Evolutionary conservation across 2,888 invertebrate genomes (phyloP), one percentile per base, ranked within the genome.

Genomic region (Euzophera pinguis): DNA sequence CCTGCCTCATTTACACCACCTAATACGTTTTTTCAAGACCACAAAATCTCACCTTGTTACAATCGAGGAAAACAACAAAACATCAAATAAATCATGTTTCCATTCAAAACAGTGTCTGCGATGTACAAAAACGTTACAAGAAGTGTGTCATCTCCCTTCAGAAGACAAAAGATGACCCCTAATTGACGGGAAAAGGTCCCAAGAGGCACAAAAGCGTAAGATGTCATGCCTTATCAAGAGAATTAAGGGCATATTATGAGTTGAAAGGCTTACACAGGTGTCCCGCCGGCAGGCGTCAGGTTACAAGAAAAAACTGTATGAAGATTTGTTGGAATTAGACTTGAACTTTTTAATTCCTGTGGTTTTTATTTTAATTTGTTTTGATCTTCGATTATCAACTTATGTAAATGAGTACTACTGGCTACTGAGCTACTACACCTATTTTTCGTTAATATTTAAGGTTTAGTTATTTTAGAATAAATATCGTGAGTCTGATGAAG

Each of bases 201-300:
- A 61, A 69, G 68, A 64, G 63, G 63, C 65, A 90, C 86, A 90
- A 90, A 81, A 70, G 85, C 81, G 80, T 75, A 78, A 83, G 81
- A 82, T 86, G 90, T 88, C 90, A 88, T 79, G 88, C 82, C 78
- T 75, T 87, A 89, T 89, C 89, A 89, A 82, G 76, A 69, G 84
- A 84, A 90, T 90, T 90, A 89, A 86, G 82, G 82, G 74, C 76
- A 85, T 81, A 90, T 89, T 89, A 89, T 90, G 66, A 70, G 79
- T 72, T 86, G 87, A 87, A 88, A 85, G 86, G 89, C 81, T 89
- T 88, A 88, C 87, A 90, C 89, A 90, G 89, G 89, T 90, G 90
- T 82, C 78, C 79, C 73, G 67, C 58, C 63, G 67, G 61, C 58
- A 63, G 67, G 61, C 63, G 53, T 60, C 62, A 65, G 57, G 67